These are phyloP conservation scores for Tipula helvola DNA, from an alignment of 2,888 invertebrate genomes.

Conservation along the genomic window DNA sequence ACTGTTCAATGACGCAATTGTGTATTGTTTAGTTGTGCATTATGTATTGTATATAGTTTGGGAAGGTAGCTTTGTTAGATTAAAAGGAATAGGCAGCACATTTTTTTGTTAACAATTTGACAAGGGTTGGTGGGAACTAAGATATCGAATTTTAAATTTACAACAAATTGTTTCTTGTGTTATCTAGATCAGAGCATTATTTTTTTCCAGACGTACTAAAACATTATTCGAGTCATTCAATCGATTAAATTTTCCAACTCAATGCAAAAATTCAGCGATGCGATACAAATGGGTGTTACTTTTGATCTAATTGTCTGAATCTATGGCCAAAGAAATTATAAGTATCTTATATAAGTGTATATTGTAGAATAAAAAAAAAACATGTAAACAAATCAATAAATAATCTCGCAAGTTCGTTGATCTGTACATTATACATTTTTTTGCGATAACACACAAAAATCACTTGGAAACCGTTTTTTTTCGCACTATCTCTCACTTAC, in stretches of 20 bases:
- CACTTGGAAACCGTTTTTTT: not conserved
- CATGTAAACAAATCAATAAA: not conserved
- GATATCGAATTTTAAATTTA: not conserved
- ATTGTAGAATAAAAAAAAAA: not conserved
- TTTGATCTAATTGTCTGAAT: not conserved
- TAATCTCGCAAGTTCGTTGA: not conserved
- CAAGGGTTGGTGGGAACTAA: not conserved
- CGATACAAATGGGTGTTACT: not conserved
- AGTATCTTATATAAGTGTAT: not conserved
- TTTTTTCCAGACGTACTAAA: not conserved
- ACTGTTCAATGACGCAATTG: not conserved
- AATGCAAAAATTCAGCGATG: not conserved
- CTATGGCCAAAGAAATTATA: not conserved
- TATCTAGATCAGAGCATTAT: not conserved
- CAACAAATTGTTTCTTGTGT: not conserved
- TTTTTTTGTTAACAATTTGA: not conserved
- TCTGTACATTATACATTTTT: not conserved
- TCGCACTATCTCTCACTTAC: not conserved
- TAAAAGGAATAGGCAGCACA: not conserved
- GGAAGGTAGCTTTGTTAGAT: not conserved
- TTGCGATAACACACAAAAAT: not conserved
- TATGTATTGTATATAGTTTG: too few relatives aligned
- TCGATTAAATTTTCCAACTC: not conserved
- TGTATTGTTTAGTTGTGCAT: not conserved
- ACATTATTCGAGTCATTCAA: not conserved